A percentile compares a stretch with the other conserved stretches of the same genome.
These are phyloP conservation scores for Halcyon malimbica DNA, from an alignment of 2,113 vertebrate species.

Conservation along the genomic window DNA sequence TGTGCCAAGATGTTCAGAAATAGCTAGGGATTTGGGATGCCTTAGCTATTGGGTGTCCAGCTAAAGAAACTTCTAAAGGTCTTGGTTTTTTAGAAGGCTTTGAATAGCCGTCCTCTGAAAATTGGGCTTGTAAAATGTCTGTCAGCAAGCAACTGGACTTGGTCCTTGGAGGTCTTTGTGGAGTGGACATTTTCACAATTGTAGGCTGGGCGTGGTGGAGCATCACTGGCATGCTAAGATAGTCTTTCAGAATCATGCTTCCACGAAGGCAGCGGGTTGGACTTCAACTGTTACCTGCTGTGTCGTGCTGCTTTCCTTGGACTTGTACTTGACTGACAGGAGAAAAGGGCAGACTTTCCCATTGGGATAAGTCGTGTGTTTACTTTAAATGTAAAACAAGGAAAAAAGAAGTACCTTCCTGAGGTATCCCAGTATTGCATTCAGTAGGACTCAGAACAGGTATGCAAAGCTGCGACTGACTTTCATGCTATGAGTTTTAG, in stretches of 20 bases:
- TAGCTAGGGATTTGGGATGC: constrained; percentile 31
- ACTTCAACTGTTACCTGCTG: background rate
- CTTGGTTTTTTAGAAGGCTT: constrained; percentile 48
- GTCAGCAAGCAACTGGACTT: background rate
- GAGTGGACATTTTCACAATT: background rate
- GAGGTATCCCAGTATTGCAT: background rate
- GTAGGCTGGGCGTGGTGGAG: background rate
- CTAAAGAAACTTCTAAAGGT: constrained; percentile 22
- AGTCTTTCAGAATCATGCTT: background rate
- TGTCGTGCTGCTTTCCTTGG: background rate
- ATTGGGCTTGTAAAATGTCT: background rate
- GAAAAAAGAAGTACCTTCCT: background rate
- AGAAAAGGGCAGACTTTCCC: background rate
- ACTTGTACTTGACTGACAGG: background rate
- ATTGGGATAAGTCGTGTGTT: background rate
- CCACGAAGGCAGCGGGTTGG: accelerated
- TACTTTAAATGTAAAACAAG: background rate
- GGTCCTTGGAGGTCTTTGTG: background rate
- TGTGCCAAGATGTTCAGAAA: constrained; percentile 59
- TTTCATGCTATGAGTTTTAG: background rate
- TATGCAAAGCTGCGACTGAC: background rate
- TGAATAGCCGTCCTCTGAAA: background rate
- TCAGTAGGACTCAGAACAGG: background rate
- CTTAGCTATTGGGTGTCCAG: constrained; percentile 34
- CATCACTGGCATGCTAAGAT: background rate